Percentiles rank a stretch among this genome's conserved stretches.
phyloP scores from a whole-genome alignment of 2,888 invertebrate genomes.

The Cylloceria caligata region DNA sequence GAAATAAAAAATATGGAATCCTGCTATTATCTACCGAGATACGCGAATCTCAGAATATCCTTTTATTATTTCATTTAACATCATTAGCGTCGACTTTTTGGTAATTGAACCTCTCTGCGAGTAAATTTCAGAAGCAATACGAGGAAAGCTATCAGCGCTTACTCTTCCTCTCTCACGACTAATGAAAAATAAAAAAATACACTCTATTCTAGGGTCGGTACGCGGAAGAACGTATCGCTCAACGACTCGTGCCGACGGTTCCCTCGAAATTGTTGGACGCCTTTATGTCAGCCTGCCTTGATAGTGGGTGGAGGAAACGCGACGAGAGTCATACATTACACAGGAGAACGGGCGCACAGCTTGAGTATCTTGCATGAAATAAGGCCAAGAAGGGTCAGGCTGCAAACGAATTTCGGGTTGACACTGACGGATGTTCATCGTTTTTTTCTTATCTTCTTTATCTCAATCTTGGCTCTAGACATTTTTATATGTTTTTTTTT shows the following conservation, averaged over 20 bases:
- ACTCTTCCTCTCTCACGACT: not conserved
- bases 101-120: too few species aligned
- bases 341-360: slow-evolving; percentile 2
- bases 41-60: too few species aligned
- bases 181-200: slow-evolving; percentile 7
- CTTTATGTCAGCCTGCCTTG: not conserved
- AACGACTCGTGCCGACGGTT: slow-evolving; percentile 12
- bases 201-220: slow-evolving; percentile 3
- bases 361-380: slow-evolving; percentile 11
- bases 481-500: not conserved
- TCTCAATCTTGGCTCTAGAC: slow-evolving; percentile 52
- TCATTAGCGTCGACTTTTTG: too few species aligned
- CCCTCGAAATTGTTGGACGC: slow-evolving; percentile 2
- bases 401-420: slow-evolving; percentile 18
- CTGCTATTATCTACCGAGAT: too few species aligned
- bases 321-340: slow-evolving; percentile 23
- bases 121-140: not conserved
- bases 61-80: too few species aligned
- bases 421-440: slow-evolving; percentile 20
- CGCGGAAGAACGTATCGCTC: slow-evolving; percentile 17
- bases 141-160: not conserved
- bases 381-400: slow-evolving; percentile 22
- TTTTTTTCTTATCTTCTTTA: slow-evolving; percentile 9
- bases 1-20: slow-evolving; percentile 6
- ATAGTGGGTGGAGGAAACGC: slow-evolving; percentile 21